Evolutionary conservation across 1,140 invertebrate species (phyloP), one percentile per base, ranked within the genome.

Genomic region (Drosophila sturtevanti): DNA sequence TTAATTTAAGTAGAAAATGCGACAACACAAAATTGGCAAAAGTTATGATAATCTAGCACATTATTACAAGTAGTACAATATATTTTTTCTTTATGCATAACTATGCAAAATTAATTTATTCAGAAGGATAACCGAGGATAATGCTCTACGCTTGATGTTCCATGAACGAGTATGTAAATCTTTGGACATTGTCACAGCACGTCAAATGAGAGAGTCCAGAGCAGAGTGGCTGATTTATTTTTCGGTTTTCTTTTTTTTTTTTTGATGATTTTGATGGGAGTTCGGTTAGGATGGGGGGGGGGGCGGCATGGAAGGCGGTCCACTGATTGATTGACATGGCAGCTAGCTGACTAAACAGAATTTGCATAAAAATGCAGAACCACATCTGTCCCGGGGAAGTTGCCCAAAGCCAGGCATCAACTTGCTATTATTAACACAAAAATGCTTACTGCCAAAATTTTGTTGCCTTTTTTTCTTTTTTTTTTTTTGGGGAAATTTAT

Each of bases 321-420:
- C 60, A 73, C 58, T 75, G 72, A 74, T 75, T 75, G 72, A 75
- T 75, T 75, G 72, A 63, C 72, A 68, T 41, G 72, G 21, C 55
- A 58, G 55, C 55, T 58, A 21, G 34, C 31, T 58, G 31, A 12
- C 18, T 4, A 3, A 12, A 18, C n/a, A 44, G 61, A 66, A 71
- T 14, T 63, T 55, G 63, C 63, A 35, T 68, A 21, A 52, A 68
- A 75, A 55, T 75, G 34, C 14, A 34, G 38, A 24, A 56, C 71
- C n/a, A 14, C 12, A 14, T 6, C 7, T n/a, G 9, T n/a, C 31
- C 16, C n/a, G n/a, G 12, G 34, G 34, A 73, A 64, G 37, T 41
- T 65, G 48, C 10, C 51, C 31, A 2, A 9, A 21, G n/a, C 7
- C 14, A 16, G n/a, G 41, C 41, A 48, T 48, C 41, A 48, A 38